Percentiles rank a stretch among this genome's conserved stretches.
These are phyloP conservation scores for Microcebus ravelobensis DNA, from an alignment of 2,113 vertebrate species.

Conservation along the genomic window DNA sequence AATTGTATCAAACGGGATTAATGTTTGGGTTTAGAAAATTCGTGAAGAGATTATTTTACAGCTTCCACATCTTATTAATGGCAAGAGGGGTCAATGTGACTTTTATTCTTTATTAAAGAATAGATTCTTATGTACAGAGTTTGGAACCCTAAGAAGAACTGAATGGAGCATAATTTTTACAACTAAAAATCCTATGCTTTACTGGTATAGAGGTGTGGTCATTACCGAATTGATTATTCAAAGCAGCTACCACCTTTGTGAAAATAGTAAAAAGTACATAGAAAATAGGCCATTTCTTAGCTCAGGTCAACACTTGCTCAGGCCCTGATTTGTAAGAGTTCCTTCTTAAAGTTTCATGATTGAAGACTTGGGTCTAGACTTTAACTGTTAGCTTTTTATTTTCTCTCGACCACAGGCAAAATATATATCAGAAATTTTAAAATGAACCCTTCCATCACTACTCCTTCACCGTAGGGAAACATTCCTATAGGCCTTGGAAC, in stretches of 20 bases:
- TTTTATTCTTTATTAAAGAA: slow-evolving; percentile 35
- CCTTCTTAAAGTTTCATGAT: background rate
- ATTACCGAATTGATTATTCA: background rate
- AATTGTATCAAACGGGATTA: slow-evolving; percentile 54
- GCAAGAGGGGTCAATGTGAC: background rate
- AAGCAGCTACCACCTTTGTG: background rate
- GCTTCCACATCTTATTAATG: slow-evolving; percentile 20
- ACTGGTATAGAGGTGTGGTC: background rate
- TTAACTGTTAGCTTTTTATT: background rate
- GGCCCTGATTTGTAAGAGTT: background rate
- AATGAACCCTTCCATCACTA: background rate
- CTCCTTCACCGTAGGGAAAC: background rate
- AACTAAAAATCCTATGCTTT: background rate
- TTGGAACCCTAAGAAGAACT: background rate
- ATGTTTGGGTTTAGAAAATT: slow-evolving; percentile 55
- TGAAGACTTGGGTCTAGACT: background rate
- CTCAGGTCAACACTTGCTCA: background rate
- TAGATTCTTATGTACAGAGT: slow-evolving; percentile 7
- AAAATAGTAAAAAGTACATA: background rate
- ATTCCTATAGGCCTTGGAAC: background rate
- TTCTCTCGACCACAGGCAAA: background rate
- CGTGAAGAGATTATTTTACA: slow-evolving; percentile 58
- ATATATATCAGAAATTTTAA: background rate
- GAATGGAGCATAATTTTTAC: background rate
- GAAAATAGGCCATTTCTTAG: background rate